Base-by-base conservation (phyloP, 37 sponge, comb jelly and placozoan species). In the Mnemiopsis leidyi region DNA sequence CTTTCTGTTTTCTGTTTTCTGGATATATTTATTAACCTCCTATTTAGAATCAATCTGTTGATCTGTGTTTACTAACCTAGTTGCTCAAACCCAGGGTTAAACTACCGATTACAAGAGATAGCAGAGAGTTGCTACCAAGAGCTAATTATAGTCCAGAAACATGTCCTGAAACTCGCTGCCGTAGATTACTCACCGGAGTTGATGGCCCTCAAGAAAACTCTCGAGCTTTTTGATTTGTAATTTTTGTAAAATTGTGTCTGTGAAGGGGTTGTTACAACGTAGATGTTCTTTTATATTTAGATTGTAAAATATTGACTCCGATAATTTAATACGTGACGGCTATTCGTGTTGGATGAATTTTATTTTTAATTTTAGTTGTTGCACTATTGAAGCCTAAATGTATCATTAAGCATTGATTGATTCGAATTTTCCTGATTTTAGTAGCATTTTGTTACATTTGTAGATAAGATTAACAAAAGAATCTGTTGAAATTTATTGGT, bases 201-300 rank as follows among this genome's bases (percentile, higher is more conserved):
- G 79, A 28, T 77, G 33, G 79, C 79, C 18, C 79, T 77, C 0
- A 77, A 77, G 79, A 77, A 77, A 77, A 77, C 32, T 77, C 32
- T 77, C 26, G 79, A 77, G 33, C 79, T 77, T 77, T 77, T 77
- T 77, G 79, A 34, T 34, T 77, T 77, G 26, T 77, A 32, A 32
- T 71, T 48, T 48, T 48, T 18, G 5, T 18, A 48, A 48, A 48
- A 48, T 48, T 48, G 61, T 48, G 61, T 48, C 61, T 18, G 61
- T 48, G 61, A 48, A 13, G 61, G 61, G 5, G 5, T 48, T 48
- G 9, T 48, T 48, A 48, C 61, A 18, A 13, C 5, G 61, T 48
- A 48, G 61, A 48, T 48, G 13, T 48, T 18, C 61, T 48, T 48
- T 48, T 48, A 5, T 48, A 48, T 48, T 48, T 48, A 48, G 13